These are phyloP conservation scores for Mystacornis crossleyi DNA, from an alignment of 2,113 vertebrate genomes.

Conservation along the genomic window DNA sequence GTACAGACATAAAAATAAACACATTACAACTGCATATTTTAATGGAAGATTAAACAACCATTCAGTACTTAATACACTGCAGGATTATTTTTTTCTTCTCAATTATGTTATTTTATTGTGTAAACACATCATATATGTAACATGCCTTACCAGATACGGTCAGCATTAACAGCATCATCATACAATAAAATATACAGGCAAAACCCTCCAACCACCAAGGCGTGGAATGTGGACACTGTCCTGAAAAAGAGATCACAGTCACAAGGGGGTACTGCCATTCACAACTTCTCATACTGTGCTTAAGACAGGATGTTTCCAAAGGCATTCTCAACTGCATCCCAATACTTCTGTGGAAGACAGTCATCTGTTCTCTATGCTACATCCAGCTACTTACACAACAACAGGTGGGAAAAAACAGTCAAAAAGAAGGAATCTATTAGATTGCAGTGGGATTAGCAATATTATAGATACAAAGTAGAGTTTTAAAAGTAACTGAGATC, in stretches of 20 bases:
- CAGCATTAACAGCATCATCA: slow-evolving; percentile 86
- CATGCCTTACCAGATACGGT: slow-evolving; percentile 92
- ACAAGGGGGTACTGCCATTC: background rate
- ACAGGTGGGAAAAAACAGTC: background rate
- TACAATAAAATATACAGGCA: slow-evolving; percentile 89
- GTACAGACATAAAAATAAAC: background rate
- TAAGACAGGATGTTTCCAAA: background rate
- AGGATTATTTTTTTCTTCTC: background rate
- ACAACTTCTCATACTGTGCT: background rate
- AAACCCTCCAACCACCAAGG: slow-evolving; percentile 88
- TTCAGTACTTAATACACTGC: background rate
- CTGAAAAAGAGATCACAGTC: slow-evolving; percentile 74
- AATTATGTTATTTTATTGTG: background rate
- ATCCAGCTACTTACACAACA: background rate
- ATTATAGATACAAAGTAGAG: background rate
- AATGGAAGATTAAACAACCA: background rate
- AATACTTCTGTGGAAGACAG: background rate
- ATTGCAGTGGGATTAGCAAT: fast-evolving
- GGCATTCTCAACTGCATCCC: background rate
- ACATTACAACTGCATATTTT: background rate
- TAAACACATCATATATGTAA: background rate
- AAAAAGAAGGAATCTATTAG: background rate
- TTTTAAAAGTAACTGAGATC: background rate
- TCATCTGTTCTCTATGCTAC: background rate
- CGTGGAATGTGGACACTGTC: slow-evolving; percentile 93